These are phyloP conservation scores for Cotesia typhae DNA, from an alignment of 1,140 invertebrate genomes.

Conservation along the genomic window DNA sequence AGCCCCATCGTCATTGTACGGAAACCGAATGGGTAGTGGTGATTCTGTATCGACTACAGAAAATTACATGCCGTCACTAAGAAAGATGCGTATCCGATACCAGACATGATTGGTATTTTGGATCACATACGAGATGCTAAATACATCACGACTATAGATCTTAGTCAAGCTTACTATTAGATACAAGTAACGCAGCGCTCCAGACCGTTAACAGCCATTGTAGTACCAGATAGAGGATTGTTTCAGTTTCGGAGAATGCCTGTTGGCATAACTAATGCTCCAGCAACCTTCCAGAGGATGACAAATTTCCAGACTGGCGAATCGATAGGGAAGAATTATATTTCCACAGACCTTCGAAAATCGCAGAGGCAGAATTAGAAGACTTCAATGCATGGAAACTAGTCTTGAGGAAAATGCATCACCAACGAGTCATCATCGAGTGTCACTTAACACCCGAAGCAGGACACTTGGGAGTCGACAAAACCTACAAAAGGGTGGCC, in stretches of 20 bases:
- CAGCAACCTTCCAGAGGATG: background rate
- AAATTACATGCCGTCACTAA: conserved; percentile 47
- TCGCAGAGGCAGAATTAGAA: no score
- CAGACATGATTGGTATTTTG: conserved; percentile 42
- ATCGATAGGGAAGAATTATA: no score
- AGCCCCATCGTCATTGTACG: conserved; percentile 46
- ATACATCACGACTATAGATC: conserved; percentile 46
- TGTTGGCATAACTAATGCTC: conserved; percentile 14
- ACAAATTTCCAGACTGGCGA: no score
- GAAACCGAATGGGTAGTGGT: conserved; percentile 44
- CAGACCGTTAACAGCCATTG: no score
- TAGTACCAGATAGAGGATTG: no score
- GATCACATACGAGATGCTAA: conserved; percentile 33
- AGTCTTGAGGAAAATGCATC: no score
- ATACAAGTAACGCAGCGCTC: conserved; percentile 31
- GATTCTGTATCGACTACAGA: conserved; percentile 52
- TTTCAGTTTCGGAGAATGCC: conserved; percentile 24
- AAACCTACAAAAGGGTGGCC: no score
- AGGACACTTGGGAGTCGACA: no score
- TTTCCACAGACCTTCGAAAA: no score
- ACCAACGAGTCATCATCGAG: no score
- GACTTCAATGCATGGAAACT: no score
- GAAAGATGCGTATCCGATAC: conserved; percentile 50
- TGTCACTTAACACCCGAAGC: no score
- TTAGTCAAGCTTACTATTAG: conserved; percentile 54